Percentiles rank a stretch among this genome's conserved stretches.
These are phyloP conservation scores for Conus canariensis DNA, from an alignment of 2,888 invertebrate species.

Conservation along the genomic window DNA sequence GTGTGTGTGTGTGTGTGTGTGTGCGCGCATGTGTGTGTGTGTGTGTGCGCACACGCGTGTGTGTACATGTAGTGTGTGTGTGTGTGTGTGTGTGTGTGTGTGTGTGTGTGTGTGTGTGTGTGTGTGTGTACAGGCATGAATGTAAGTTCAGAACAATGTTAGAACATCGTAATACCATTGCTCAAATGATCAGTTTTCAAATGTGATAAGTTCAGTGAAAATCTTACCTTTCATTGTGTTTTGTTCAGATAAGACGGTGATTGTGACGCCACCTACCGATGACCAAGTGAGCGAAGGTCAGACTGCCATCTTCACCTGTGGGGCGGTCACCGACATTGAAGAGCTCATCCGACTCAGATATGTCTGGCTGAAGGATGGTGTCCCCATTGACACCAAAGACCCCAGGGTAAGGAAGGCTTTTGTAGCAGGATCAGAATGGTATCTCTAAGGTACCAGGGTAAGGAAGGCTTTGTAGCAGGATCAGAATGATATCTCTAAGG, in stretches of 20 bases:
- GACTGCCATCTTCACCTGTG: conserved; percentile 65
- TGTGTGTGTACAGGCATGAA: background rate
- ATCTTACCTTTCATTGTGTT: too few species aligned
- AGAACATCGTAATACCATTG: too few species aligned
- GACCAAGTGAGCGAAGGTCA: conserved; percentile 53
- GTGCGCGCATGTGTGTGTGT: background rate
- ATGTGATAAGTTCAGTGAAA: too few species aligned
- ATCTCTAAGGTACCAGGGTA: background rate
- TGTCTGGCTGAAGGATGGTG: conserved; percentile 64
- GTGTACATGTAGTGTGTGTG: too few species aligned
- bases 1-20: conserved; percentile 1
- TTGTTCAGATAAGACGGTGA: conserved; percentile 60
- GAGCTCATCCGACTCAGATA: conserved; percentile 80
- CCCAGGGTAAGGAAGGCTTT: conserved; percentile 42
- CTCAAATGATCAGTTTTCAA: too few species aligned
- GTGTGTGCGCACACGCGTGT: background rate
- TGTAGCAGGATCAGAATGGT: background rate
- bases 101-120: background rate
- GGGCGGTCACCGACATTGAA: conserved; percentile 67
- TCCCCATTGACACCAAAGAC: conserved; percentile 50
- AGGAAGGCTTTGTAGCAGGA: background rate
- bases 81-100: too few species aligned
- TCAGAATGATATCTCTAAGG: too few species aligned
- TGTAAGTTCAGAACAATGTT: too few species aligned
- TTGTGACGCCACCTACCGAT: conserved; percentile 56